phyloP scores from a whole-genome alignment of 2,113 vertebrate species.

The Hyperoodon ampullatus region DNA sequence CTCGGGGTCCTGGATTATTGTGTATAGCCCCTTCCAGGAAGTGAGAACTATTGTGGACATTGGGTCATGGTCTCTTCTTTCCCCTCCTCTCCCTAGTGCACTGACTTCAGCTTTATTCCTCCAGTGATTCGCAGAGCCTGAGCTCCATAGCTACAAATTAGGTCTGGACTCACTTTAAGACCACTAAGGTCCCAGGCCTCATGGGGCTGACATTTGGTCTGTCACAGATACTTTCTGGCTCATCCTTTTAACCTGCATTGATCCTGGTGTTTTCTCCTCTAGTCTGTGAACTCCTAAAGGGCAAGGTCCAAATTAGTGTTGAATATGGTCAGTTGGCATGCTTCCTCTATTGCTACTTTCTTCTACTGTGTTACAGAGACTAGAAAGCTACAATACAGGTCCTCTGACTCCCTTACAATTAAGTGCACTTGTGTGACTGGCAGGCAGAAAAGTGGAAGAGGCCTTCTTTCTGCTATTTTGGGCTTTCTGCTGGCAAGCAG shows the following conservation, averaged over 20 bases:
- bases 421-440: not conserved
- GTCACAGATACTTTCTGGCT: conserved; percentile 7
- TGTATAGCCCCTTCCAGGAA: not conserved
- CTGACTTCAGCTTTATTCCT: not conserved
- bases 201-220: not conserved
- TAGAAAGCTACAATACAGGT: not conserved
- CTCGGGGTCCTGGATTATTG: not conserved
- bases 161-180: not conserved
- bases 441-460: not conserved
- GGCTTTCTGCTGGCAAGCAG: conserved; percentile 23
- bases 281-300: not conserved
- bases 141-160: not conserved
- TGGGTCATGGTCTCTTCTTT: not conserved
- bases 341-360: not conserved
- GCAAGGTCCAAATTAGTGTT: not conserved
- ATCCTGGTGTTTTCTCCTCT: not conserved
- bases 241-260: not conserved
- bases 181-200: not conserved
- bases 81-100: not conserved
- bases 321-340: not conserved
- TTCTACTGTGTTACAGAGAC: not conserved
- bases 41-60: not conserved
- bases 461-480: not conserved
- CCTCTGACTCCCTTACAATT: not conserved
- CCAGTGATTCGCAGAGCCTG: not conserved